Percentiles rank a stretch among this genome's conserved stretches.
Evolutionary conservation across 2,113 vertebrate genomes (phyloP).

Genomic region (Garra rufa): DNA sequence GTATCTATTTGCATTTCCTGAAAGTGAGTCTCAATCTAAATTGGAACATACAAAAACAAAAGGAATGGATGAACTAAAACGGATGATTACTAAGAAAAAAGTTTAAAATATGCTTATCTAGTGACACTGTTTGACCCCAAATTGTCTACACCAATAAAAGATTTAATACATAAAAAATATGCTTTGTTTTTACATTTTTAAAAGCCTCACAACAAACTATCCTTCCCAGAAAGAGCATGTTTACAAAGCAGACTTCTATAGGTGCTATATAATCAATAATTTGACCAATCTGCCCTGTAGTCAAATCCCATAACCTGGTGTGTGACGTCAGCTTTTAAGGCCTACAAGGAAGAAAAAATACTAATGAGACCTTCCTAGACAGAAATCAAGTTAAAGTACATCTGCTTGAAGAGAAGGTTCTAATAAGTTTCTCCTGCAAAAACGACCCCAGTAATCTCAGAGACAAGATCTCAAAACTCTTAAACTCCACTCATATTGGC

Average conservation of each 20-base stretch:
- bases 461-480: background rate
- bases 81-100: no score
- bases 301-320: background rate
- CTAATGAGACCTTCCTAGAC: background rate
- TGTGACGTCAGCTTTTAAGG: background rate
- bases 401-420: background rate
- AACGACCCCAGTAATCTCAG: background rate
- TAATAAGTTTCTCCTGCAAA: background rate
- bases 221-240: no score
- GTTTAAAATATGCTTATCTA: background rate
- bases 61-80: background rate
- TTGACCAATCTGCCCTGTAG: background rate
- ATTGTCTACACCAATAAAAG: background rate
- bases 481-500: no score
- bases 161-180: no score
- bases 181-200: no score
- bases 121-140: background rate
- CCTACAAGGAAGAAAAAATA: background rate
- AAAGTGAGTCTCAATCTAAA: no score
- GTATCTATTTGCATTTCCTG: no score
- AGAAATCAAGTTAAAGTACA: background rate
- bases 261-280: background rate
- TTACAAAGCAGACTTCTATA: background rate
- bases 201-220: no score
- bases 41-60: background rate